These are phyloP conservation scores for Phrynosoma blainvillii DNA, from an alignment of 2,113 vertebrate species.

Conservation along the genomic window DNA sequence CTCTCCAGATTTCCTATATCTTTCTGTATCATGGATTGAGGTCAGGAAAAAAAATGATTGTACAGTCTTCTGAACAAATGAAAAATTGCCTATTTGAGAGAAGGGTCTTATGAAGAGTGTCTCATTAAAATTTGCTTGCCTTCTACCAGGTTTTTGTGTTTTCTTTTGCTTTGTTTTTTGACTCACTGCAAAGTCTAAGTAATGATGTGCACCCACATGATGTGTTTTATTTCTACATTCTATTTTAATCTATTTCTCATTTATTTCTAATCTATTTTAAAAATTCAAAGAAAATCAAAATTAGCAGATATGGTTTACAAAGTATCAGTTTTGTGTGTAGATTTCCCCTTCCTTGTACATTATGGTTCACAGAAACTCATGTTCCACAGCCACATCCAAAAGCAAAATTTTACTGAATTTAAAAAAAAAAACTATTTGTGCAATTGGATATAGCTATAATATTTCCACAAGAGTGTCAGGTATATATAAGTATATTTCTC, in stretches of 20 bases:
- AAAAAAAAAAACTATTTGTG: background rate
- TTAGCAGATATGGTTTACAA: background rate
- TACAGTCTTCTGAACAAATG: background rate
- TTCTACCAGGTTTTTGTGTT: background rate
- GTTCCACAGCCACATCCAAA: background rate
- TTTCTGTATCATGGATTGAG: fast-evolving
- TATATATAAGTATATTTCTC: background rate
- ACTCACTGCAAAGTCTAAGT: background rate
- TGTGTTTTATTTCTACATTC: background rate
- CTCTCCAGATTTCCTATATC: background rate
- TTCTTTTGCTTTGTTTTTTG: background rate
- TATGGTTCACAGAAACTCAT: background rate
- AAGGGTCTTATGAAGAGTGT: background rate
- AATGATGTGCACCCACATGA: no score
- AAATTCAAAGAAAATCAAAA: background rate
- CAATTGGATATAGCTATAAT: background rate
- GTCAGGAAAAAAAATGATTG: background rate
- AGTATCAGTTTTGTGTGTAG: no score
- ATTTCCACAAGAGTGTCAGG: background rate
- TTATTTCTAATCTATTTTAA: background rate
- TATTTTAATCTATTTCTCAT: no score
- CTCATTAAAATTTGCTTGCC: background rate
- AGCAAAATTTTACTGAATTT: background rate
- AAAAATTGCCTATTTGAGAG: background rate
- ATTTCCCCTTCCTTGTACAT: background rate